Base-by-base conservation (phyloP, 2,888 invertebrate genomes). In the Parasteatoda lunata region DNA sequence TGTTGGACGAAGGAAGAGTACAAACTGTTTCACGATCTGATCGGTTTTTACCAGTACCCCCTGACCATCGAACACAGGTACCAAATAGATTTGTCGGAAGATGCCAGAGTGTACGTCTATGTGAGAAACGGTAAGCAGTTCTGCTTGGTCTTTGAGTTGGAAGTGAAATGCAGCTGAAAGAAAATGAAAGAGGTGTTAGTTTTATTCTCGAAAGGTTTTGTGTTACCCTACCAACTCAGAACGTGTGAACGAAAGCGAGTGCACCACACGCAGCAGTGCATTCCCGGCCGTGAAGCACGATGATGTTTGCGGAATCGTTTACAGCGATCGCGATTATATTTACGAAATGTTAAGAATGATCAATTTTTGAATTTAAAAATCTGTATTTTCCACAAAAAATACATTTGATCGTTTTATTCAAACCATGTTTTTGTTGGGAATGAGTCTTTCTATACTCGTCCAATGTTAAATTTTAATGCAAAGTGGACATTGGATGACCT, bases 131-230 rank as follows among this genome's bases (percentile, higher is more conserved):
- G n/a, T 45, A 51, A n/a, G 7, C 68, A 68, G 11, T 59, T 7
- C 48, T 69, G 78, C 59, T 59, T 78, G 48, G 70, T 78, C 2
- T 78, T 78, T 78, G 78, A 78, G 64, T 70, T 59, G 48, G 78
- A 78, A 78, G 5, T 59, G 7, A 8, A 47, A 11, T 15, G 15
- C 15, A 7, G 2, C 0, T 70, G 59, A n/a, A 5, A 59, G 3
- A 70, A 47, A 70, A 11, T 78, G 64, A n/a, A 30, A 47, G n/a
- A n/a, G 13, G 6, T 75, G n/a, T 75, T 75, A 47, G 5, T 59
- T 30, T 13, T 48, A 5, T 78, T 78, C 71, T 0, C 54, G 1
- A 11, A 47, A 15, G 49, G 13, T 4, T 4, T 30, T 15, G 11
- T 49, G 4, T 7, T 59, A 54, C 70, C 78, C 1, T 78, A 70